Base-by-base conservation (phyloP, 2,797 vertebrate species). In the Gambelia wislizenii region DNA sequence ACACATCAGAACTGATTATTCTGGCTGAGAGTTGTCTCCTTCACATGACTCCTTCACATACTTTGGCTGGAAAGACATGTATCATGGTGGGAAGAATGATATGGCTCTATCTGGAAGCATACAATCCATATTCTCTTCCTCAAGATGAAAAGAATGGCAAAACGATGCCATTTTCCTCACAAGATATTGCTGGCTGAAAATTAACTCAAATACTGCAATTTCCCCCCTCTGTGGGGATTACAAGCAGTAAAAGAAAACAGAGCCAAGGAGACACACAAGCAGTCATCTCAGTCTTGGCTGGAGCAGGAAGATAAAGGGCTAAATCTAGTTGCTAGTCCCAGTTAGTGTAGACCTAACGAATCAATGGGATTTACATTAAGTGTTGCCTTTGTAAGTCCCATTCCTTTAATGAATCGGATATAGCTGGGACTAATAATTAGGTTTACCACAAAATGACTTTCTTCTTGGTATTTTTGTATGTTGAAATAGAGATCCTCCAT, bases 271-370 rank as follows among this genome's bases (percentile, higher is more conserved):
- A 20, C 70, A 47, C 2, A 13, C 22, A 13, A 39, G 12, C 13
- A 36, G 0, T 0, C 2, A 61, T 22, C 8, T 61, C 33, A 4
- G 77, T 74, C 33, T 10, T 49, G 64, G 2, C 8, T 75, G 20
- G 74, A 72, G 52, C 79, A 25, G 80, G 85, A 69, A 87, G n/a
- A 49, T 80, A 69, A 69, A 85, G 59, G 42, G 8, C 25, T 25
- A 64, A 64, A 64, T 25, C 59, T 61, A 61, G 22, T 61, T 61
- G 20, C 25, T 61, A 27, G 61, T 64, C 13, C 7, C 25, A 64
- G 30, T 30, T 67, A 33, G 64, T 67, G 30, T 33, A 67, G 9
- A 59, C 20, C 56, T 20, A 67, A 67, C 33, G 12, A 67, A 67
- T 67, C 64, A 67, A 67, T 67, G 10, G 27, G 27, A 30, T 67